Evolutionary conservation across 2,797 vertebrate species (phyloP), one percentile per base, ranked within the genome.

Genomic region (Tragopan temminckii): DNA sequence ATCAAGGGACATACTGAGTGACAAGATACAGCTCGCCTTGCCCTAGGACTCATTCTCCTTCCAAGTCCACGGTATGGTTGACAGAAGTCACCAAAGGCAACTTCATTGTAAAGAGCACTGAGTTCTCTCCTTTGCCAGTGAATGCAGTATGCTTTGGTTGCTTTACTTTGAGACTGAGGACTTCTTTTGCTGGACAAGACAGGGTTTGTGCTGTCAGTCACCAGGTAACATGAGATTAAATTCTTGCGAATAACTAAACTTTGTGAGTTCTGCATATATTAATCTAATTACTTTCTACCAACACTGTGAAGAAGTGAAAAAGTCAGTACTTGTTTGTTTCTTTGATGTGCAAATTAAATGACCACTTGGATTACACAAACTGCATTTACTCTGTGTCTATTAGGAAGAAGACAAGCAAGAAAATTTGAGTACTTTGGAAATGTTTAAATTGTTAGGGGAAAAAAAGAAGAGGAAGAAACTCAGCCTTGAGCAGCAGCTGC

Each of bases 331-430:
- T 40, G 61, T 61, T 95, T 85, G 58, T 38, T 92, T 67, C 68
- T 88, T 88, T 92, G 64, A 87, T 74, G 71, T 70, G 64, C 48
- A 74, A 82, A 91, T 80, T 36, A 80, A 79, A 48, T 63, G 63
- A 71, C 21, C 38, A 24, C 33, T 69, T 88, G 29, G 80, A 92
- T 79, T 80, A 64, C 31, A 63, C 31, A 63, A 23, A 64, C 24
- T 29, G 21, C 19, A 57, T 43, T 84, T 74, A 53, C 5, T 31
- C 40, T 20, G 18, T 35, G 45, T 20, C 80, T 50, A 3, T 24
- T 9, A 59, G 25, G 18, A 21, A 43, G 9, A 24, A 55, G 83
- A 89, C 74, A 27, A 33, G 14, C 17, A 89, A 78, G 45, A 55
- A 94, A 68, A 52, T 71, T 16, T 70, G 80, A 45, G 29, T 35